Evolutionary conservation across 2,888 invertebrate species (phyloP), one percentile per base, ranked within the genome.

Genomic region (Nymphalis urticae): DNA sequence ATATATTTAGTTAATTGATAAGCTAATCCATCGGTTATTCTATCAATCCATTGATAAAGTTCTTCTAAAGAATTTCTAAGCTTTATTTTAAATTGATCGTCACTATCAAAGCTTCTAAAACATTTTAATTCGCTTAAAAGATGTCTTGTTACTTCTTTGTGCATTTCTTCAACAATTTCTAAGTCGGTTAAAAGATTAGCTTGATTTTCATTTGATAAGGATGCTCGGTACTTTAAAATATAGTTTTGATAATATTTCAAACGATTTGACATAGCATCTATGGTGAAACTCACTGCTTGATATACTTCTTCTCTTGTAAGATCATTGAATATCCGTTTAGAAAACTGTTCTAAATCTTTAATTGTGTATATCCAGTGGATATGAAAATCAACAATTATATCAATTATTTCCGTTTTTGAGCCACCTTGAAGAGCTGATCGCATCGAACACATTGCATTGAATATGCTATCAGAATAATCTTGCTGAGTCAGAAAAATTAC

Each of bases 151-250:
- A 85, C 82, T 19, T 88, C 86, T 75, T 81, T 82, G 66, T 92
- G 87, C 92, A 92, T 92, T 32, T 87, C 90, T 80, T 89, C 87
- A 27, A 92, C 79, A 67, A 92, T 87, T 85, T 92, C 92, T 61
- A 88, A 72, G 60, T 92, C 92, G 4, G 88, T 78, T 50, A 75
- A 62, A 62, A 92, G 69, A 72, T 87, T 79, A 7, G 76, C 72
- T 75, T 85, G 85, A 47, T 83, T 75, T 62, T 72, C 72, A 72
- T 85, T 85, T 36, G 85, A 72, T 59, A 89, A 74, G 10, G 48
- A 51, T n/a, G 74, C 36, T 53, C 76, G 76, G 73, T 85, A 72
- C 42, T 82, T 84, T 68, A 86, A 80, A 78, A 90, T 83, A 71
- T 87, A 92, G 62, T 72, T 84, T 75, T 85, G 79, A 72, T 82